Evolutionary conservation across 2,797 vertebrate genomes (phyloP), one percentile per base, ranked within the genome.

Genomic region (Morelia viridis): DNA sequence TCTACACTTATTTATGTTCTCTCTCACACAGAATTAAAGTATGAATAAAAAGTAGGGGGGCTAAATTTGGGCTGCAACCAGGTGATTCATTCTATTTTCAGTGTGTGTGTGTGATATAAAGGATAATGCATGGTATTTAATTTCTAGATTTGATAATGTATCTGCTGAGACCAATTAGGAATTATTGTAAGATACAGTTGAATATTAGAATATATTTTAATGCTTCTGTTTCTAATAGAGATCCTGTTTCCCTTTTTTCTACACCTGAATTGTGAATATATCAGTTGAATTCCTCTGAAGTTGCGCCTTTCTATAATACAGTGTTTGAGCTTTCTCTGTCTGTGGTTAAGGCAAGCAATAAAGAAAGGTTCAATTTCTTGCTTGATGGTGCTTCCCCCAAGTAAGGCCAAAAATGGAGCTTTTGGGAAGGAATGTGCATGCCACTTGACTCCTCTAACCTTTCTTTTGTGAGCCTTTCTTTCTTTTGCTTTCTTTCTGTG

Each of bases 271-370:
- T 50, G 93, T 94, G 94, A 19, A 91, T 0, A 1, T 46, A 91
- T 11, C 88, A 17, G 94, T 91, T 94, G 93, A 68, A 91, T 92
- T 64, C 41, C 41, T 87, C 84, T 88, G 64, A 93, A 94, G 57
- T 83, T 89, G 11, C 91, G 53, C 90, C 26, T 50, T 85, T 56
- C 12, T 89, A 9, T 35, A 91, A 62, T 90, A 41, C 28, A 89
- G 2, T 50, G 83, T 91, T 94, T 90, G 92, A 92, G 80, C 5
- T 60, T 76, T 88, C 0, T 0, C 56, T 88, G 5, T 85, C 58
- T 4, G 2, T 60, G 71, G 60, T 88, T 35, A 8, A 92, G 46
- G 57, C 8, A 76, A 76, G 93, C 17, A 93, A 87, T 31, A 91
- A 90, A 0, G 5, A 50, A 8, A 50, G 4, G 50, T 50, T 50